A percentile compares a stretch with the other conserved stretches of the same genome.
Evolutionary conservation across 2,113 vertebrate species (phyloP).

Genomic region (Pelvicachromis taeniatus): DNA sequence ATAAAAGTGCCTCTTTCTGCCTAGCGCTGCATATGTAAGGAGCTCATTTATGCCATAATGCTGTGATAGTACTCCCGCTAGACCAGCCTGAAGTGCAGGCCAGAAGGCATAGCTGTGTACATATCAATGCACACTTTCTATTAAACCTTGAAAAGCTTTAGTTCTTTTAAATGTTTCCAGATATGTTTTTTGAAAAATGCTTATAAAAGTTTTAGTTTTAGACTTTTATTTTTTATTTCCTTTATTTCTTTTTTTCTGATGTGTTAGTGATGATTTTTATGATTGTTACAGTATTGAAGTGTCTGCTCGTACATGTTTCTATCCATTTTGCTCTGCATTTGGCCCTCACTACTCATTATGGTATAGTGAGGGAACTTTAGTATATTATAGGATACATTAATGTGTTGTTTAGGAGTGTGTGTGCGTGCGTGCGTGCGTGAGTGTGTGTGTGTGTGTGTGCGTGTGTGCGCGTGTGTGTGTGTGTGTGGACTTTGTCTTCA

Average conservation of each 20-base stretch:
- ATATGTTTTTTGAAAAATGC: neutral
- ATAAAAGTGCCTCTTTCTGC: neutral
- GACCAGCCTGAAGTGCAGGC: neutral
- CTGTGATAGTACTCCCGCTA: neutral
- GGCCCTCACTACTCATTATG: neutral
- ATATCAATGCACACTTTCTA: neutral
- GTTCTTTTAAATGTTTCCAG: neutral
- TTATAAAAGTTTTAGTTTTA: accelerated
- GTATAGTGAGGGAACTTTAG: neutral
- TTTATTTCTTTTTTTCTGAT: neutral
- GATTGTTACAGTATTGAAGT: neutral
- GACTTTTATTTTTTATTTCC: neutral
- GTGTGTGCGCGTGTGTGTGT: neutral
- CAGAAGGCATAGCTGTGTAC: neutral
- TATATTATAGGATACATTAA: neutral
- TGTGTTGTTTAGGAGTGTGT: neutral
- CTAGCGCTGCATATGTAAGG: neutral
- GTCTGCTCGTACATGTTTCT: neutral
- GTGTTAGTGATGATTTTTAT: neutral
- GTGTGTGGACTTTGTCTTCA: conserved; percentile 36
- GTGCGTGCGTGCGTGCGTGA: neutral
- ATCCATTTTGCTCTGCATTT: neutral
- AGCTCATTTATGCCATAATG: neutral
- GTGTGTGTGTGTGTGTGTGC: neutral
- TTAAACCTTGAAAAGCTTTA: neutral